Evolutionary conservation across 1,140 invertebrate species (phyloP).

Genomic region (Atta texana): DNA sequence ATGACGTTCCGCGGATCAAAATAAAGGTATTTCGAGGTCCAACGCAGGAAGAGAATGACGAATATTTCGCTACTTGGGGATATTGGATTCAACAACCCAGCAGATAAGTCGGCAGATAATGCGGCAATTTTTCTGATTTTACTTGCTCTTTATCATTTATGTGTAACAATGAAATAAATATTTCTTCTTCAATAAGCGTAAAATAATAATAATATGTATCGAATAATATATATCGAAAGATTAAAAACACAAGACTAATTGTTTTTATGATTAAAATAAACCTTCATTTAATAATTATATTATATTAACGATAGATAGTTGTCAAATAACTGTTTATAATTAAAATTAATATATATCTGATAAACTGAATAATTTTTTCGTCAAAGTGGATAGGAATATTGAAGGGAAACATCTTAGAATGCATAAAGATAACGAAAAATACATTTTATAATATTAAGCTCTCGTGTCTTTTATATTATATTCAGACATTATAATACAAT

Average conservation of each 20-base stretch:
- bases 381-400: not conserved
- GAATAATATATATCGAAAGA: not conserved
- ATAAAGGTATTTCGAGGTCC: conserved; percentile 91
- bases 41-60: conserved; percentile 87
- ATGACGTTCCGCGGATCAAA: conserved; percentile 88
- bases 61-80: conserved; percentile 89
- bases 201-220: not conserved
- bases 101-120: conserved; percentile 25
- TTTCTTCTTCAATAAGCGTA: conserved; percentile 1
- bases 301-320: too few species aligned
- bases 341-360: not conserved
- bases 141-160: not conserved
- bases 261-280: not conserved
- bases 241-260: not conserved
- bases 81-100: conserved; percentile 91
- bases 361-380: not conserved
- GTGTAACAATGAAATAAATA: not conserved
- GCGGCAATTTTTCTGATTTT: not conserved
- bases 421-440: not conserved
- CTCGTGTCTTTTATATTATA: conserved; percentile 11
- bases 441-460: conserved; percentile 11
- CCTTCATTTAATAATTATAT: not conserved
- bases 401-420: not conserved
- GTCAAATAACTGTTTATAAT: not conserved
- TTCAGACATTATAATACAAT: not conserved